These are phyloP conservation scores for Mya arenaria DNA, from an alignment of 1,140 invertebrate species.

Conservation along the genomic window DNA sequence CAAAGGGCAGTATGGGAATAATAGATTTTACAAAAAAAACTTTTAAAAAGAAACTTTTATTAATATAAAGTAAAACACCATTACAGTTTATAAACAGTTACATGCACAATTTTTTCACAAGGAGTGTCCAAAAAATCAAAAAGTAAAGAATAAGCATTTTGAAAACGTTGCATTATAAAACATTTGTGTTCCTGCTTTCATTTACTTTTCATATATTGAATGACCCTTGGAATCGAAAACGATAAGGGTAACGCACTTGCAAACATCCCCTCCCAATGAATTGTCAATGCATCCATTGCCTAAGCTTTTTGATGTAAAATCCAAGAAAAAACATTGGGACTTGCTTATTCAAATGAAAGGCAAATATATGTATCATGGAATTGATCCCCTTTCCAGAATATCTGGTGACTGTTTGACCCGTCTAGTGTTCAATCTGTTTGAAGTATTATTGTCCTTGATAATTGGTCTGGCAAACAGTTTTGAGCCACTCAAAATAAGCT, in stretches of 20 bases:
- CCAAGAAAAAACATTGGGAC: slow-evolving; percentile 42
- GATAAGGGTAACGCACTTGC: slow-evolving; percentile 57
- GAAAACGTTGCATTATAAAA: too few relatives aligned
- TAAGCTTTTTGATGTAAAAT: slow-evolving; percentile 33
- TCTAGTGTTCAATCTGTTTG: slow-evolving; percentile 36
- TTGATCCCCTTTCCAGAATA: slow-evolving; percentile 24
- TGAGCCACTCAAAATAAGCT: too few relatives aligned
- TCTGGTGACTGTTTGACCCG: background rate
- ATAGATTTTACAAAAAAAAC: too few relatives aligned
- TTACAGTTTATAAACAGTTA: too few relatives aligned
- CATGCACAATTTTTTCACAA: too few relatives aligned
- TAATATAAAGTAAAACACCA: too few relatives aligned
- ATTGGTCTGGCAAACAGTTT: slow-evolving; percentile 25
- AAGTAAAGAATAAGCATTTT: too few relatives aligned
- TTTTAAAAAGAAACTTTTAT: too few relatives aligned
- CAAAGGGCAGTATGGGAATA: too few relatives aligned
- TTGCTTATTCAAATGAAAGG: slow-evolving; percentile 40
- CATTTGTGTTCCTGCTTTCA: too few relatives aligned
- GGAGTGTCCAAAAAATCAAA: too few relatives aligned
- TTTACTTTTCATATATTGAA: slow-evolving; percentile 50
- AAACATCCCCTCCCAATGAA: slow-evolving; percentile 44
- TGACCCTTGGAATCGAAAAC: slow-evolving; percentile 47
- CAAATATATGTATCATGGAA: slow-evolving; percentile 54
- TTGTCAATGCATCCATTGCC: slow-evolving; percentile 40
- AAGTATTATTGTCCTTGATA: slow-evolving; percentile 2